phyloP scores from a whole-genome alignment of 2,113 vertebrate genomes.

The Acrocephalus arundinaceus region DNA sequence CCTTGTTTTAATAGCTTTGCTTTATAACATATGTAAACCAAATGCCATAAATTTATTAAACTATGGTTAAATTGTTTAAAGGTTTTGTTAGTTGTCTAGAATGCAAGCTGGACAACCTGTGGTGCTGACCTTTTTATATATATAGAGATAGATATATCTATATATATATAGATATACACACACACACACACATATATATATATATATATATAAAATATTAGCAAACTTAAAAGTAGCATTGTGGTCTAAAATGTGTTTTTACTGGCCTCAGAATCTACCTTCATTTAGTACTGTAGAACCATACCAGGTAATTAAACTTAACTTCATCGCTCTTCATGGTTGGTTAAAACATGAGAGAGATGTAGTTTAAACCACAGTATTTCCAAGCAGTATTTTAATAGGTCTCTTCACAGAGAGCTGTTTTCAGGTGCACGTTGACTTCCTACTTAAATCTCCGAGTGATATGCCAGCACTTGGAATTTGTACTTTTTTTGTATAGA shows the following conservation, averaged over 20 bases:
- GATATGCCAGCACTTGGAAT: conserved; percentile 77
- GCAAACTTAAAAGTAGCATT: conserved; percentile 78
- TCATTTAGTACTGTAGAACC: conserved; percentile 82
- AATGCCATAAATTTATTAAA: conserved; percentile 80
- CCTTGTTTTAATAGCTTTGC: conserved; percentile 74
- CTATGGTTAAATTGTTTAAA: conserved; percentile 71
- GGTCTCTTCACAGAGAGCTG: conserved; percentile 67
- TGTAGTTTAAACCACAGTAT: conserved; percentile 65
- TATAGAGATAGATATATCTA: conserved; percentile 58
- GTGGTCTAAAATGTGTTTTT: conserved; percentile 77
- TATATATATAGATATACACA: background rate
- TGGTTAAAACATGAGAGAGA: conserved; percentile 52
- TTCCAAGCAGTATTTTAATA: conserved; percentile 75
- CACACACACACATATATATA: background rate
- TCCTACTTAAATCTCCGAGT: conserved; percentile 76
- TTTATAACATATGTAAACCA: conserved; percentile 75
- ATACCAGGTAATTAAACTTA: conserved; percentile 75
- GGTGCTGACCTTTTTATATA: conserved; percentile 81
- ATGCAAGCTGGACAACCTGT: conserved; percentile 65
- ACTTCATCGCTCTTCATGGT: conserved; percentile 51
- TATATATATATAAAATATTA: background rate
- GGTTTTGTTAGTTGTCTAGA: conserved; percentile 72
- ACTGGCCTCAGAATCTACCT: conserved; percentile 80
- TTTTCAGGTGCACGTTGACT: conserved; percentile 79
- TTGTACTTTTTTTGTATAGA: conserved; percentile 78